phyloP scores from a whole-genome alignment of 2,113 vertebrate species.

The Acrocephalus arundinaceus region DNA sequence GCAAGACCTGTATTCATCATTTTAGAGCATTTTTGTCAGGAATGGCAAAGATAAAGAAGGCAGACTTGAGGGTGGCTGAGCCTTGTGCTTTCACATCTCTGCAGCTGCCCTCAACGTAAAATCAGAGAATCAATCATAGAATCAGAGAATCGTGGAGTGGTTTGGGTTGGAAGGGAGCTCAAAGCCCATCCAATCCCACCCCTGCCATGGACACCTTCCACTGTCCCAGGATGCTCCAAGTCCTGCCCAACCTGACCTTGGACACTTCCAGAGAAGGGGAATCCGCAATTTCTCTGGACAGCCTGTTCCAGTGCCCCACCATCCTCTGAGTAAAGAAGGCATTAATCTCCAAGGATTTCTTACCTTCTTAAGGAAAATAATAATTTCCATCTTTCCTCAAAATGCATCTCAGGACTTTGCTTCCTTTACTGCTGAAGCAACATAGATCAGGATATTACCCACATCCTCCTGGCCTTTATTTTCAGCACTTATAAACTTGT shows the following conservation, averaged over 20 bases:
- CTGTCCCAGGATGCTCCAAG: neutral
- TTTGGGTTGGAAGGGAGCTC: neutral
- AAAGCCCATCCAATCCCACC: accelerated
- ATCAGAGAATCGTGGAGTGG: neutral
- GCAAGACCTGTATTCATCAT: neutral
- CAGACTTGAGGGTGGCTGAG: neutral
- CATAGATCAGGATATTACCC: neutral
- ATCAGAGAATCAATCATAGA: neutral
- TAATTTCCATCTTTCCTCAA: neutral
- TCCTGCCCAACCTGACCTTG: accelerated
- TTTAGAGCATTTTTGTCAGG: neutral
- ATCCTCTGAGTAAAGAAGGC: neutral
- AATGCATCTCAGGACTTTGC: neutral
- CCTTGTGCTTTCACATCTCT: neutral
- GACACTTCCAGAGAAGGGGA: neutral
- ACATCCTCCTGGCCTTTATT: neutral
- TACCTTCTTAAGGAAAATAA: neutral
- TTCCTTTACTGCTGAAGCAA: neutral
- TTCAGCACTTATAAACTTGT: neutral
- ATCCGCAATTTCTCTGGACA: neutral
- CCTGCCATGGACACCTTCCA: neutral
- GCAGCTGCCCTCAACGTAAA: neutral
- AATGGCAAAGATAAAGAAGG: neutral
- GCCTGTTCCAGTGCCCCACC: neutral
- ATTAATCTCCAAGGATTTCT: neutral